Evolutionary conservation across 2,888 invertebrate species (phyloP), one percentile per base, ranked within the genome.

Genomic region (Dicycla oo): DNA sequence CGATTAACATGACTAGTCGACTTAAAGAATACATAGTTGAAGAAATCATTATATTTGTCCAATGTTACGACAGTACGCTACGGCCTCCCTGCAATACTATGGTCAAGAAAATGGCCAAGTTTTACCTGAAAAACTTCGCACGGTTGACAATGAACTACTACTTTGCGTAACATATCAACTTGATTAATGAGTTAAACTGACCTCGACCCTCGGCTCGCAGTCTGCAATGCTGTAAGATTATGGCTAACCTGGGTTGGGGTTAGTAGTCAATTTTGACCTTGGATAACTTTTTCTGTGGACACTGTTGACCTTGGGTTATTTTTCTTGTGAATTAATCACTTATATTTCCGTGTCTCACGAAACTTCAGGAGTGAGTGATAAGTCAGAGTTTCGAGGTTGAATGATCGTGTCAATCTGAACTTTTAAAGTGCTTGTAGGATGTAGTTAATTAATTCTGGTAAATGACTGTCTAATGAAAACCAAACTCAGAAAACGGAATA

Each of bases 161-260:
- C 43, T 69, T 34, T 67, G 38, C 57, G 47, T 64, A 58, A 62
- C 66, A 57, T 34, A 81, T 73, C 80, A 73, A 81, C n/a, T 68
- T 80, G 80, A 80, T 74, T 78, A 78, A 81, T 73, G 69, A 68
- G 26, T 66, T 65, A 15, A 30, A 23, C 49, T 57, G 64, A 78
- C 81, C 81, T 68, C 73, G 63, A 51, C 66, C 66, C 68, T 72
- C 47, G 40, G 20, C 49, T 38, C 38, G 23, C 23, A 63, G 58
- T 53, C 64, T 78, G 81, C 78, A 80, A 69, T 70, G 73, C 81
- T 69, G 73, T 54, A 61, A 69, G 54, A 69, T 76, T 49, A 75
- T n/a, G 43, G 4, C 26, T 66, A 51, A 76, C 63, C 43, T 78
- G 56, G 60, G 56, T 73, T 61, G 30, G 56, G 11, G 13, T 47